phyloP scores from a whole-genome alignment of 2,113 vertebrate genomes.

The Saguinus imperator region DNA sequence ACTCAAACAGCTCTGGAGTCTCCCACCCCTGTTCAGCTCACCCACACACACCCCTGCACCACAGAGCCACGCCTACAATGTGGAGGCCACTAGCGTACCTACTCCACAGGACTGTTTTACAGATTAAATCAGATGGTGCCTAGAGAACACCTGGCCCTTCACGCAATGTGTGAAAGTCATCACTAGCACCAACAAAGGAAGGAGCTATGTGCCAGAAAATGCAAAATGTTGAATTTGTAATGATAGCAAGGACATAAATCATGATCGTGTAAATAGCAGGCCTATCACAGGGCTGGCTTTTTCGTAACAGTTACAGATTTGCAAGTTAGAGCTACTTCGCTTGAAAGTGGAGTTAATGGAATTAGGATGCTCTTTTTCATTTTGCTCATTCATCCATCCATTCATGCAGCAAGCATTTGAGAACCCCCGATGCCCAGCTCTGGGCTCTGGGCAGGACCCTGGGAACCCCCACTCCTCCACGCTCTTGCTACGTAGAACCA shows the following conservation, averaged over 20 bases:
- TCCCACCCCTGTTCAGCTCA: rapidly evolving
- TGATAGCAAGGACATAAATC: rapidly evolving
- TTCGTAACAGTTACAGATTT: too few species aligned
- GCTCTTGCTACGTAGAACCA: too few species aligned
- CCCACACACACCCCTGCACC: rapidly evolving
- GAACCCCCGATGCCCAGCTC: rapidly evolving
- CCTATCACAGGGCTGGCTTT: background rate
- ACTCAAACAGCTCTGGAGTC: rapidly evolving
- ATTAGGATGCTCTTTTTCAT: rapidly evolving
- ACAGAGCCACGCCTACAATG: rapidly evolving
- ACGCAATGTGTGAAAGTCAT: rapidly evolving
- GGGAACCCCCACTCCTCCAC: too few species aligned
- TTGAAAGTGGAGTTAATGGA: rapidly evolving
- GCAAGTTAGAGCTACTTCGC: background rate
- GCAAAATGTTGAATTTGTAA: too few species aligned
- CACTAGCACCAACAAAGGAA: too few species aligned
- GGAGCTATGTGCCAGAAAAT: rapidly evolving
- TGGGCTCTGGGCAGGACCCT: background rate
- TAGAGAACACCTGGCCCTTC: background rate
- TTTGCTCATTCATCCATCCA: too few species aligned
- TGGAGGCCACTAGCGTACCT: rapidly evolving
- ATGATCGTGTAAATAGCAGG: rapidly evolving
- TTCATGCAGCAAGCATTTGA: background rate
- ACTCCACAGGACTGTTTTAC: rapidly evolving
- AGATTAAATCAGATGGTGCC: background rate